phyloP scores from a whole-genome alignment of 2,797 vertebrate genomes.

The Hypotaenidia philippensis region DNA sequence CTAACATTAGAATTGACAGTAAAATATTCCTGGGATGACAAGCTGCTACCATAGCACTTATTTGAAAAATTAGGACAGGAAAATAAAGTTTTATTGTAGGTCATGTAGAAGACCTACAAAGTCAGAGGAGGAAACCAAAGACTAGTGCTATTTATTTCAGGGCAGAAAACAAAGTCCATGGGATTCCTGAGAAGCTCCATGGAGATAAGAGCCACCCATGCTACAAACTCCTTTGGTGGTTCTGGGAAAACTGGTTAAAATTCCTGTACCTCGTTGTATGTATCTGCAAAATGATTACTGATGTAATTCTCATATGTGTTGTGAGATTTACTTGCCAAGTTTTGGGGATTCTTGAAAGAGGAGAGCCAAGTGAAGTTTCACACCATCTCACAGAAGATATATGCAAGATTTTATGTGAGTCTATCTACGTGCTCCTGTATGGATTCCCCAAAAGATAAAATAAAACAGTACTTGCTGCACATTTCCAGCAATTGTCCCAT shows the following conservation, averaged over 20 bases:
- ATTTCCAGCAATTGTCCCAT: slow-evolving; percentile 41
- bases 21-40: background rate
- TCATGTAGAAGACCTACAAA: background rate
- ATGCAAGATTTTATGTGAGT: slow-evolving; percentile 48
- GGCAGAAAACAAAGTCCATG: slow-evolving; percentile 14
- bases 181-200: slow-evolving; percentile 25
- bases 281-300: slow-evolving; percentile 52
- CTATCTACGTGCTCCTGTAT: slow-evolving; percentile 6
- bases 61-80: slow-evolving; percentile 10
- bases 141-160: background rate
- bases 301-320: slow-evolving; percentile 61
- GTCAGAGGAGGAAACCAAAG: background rate
- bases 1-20: accelerated
- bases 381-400: slow-evolving; percentile 65
- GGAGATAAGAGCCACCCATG: background rate
- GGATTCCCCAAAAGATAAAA: slow-evolving; percentile 50
- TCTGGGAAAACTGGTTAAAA: slow-evolving; percentile 56
- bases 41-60: background rate
- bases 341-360: slow-evolving; percentile 53
- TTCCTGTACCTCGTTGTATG: background rate
- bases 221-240: background rate
- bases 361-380: slow-evolving; percentile 68
- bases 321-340: slow-evolving; percentile 66
- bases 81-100: background rate
- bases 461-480: slow-evolving; percentile 38